Base-by-base conservation (phyloP, 2,113 vertebrate genomes). In the Grammomys dolichurus region DNA sequence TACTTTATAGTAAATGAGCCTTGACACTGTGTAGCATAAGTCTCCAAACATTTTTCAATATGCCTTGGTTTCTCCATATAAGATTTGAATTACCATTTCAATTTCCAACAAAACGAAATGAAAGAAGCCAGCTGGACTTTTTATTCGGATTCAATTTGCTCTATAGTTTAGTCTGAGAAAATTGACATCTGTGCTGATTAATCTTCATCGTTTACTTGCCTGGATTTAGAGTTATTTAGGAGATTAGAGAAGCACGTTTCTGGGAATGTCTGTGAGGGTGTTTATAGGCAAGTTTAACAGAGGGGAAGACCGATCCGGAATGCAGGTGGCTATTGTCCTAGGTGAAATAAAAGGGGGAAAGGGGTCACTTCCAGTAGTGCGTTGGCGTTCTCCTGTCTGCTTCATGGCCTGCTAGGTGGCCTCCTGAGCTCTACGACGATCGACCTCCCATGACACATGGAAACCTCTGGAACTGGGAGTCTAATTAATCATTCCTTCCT, bases 31-130 rank as follows among this genome's bases (percentile, higher is more conserved):
- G 51, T 89, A 89, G 11, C 43, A 8, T 75, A 77, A 89, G 8
- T 67, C 46, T 40, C 40, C 31, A 80, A 67, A 67, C 5, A 20
- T 26, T 33, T 91, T 82, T 73, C 33, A 67, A 51, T 63, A 11
- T 72, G 33, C 16, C 92, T 67, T 87, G 72, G 5, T 46, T 33
- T 81, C 84, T 84, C 33, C 20, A 43, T 24, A 31, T 75, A 78
- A 43, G 46, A 67, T 76, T 81, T 94, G 54, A 91, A 89, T 91
- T 28, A 65, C 12, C 12, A 87, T 88, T 86, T 76, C 5, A 82
- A 70, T 87, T 81, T 86, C 54, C 19, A 58, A 31, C 12, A 46
- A 82, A 86, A 40, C 13, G 19, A 60, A 48, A 46, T 43, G 58
- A 65, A 48, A 63, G 1, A 65, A 48, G 3, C 22, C 63, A 84